These are phyloP conservation scores for Opisthograptis luteolata DNA, from an alignment of 2,888 invertebrate species.

Conservation along the genomic window DNA sequence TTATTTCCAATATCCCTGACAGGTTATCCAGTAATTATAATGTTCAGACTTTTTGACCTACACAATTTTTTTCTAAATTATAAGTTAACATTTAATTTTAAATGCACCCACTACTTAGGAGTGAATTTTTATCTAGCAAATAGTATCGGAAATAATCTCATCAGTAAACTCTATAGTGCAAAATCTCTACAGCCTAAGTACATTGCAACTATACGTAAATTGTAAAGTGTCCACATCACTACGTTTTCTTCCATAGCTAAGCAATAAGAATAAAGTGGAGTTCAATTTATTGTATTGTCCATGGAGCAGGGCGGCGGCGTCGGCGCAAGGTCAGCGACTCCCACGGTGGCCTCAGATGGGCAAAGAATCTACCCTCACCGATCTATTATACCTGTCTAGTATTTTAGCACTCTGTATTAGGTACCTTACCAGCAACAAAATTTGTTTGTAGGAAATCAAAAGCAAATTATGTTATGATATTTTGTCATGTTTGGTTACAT, in stretches of 20 bases:
- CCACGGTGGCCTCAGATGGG: slow-evolving; percentile 53
- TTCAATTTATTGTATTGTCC: slow-evolving; percentile 43
- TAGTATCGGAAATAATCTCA: no score
- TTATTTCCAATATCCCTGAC: no score
- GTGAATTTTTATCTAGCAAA: no score
- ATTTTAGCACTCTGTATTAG: not conserved
- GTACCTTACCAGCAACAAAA: not conserved
- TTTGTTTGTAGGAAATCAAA: not conserved
- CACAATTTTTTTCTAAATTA: no score
- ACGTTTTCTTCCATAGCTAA: slow-evolving; percentile 23
- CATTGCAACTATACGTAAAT: no score
- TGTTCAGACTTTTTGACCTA: no score
- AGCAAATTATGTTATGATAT: not conserved
- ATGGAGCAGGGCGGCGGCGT: slow-evolving; percentile 47
- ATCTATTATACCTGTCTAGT: not conserved
- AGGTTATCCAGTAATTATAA: no score
- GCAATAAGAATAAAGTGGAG: slow-evolving; percentile 30
- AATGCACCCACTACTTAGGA: no score
- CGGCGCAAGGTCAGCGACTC: slow-evolving; percentile 78
- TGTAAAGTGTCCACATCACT: not conserved
- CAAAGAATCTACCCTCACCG: slow-evolving; percentile 51
- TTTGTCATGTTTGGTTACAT: not conserved
- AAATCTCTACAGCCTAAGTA: no score
- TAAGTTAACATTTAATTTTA: no score
- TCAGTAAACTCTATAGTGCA: no score